These are phyloP conservation scores for Callimorpha dominula DNA, from an alignment of 2,888 invertebrate genomes.

Conservation along the genomic window DNA sequence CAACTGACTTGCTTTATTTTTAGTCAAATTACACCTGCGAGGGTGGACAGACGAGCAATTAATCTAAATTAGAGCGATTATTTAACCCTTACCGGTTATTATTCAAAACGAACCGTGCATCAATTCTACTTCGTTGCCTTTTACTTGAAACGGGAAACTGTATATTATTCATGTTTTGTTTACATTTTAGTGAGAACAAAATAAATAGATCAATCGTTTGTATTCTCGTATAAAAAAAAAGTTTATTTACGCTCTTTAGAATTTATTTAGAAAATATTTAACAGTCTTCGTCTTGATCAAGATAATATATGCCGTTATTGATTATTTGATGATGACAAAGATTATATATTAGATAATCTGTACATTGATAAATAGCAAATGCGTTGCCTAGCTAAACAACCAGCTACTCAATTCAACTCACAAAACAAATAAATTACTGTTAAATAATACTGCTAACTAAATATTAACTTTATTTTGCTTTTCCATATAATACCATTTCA, in stretches of 20 bases:
- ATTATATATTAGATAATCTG: no score
- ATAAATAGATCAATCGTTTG: background rate
- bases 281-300: background rate
- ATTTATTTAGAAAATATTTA: background rate
- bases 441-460: no score
- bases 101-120: constrained; percentile 53
- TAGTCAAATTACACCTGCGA: constrained; percentile 59
- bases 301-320: no score
- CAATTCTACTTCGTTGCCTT: constrained; percentile 50
- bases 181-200: constrained; percentile 21
- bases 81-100: constrained; percentile 73
- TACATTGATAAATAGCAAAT: no score
- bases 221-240: no score
- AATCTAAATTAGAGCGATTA: constrained; percentile 79
- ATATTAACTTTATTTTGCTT: no score
- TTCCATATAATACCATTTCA: no score
- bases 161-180: constrained; percentile 46
- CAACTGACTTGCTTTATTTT: constrained; percentile 49
- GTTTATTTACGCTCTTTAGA: background rate
- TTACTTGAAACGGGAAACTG: constrained; percentile 42
- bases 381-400: no score
- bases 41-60: constrained; percentile 68
- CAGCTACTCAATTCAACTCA: no score
- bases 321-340: no score
- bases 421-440: no score